Conservation (phyloP, 1,140 invertebrate genomes). For the Drosophila dunni region DNA sequence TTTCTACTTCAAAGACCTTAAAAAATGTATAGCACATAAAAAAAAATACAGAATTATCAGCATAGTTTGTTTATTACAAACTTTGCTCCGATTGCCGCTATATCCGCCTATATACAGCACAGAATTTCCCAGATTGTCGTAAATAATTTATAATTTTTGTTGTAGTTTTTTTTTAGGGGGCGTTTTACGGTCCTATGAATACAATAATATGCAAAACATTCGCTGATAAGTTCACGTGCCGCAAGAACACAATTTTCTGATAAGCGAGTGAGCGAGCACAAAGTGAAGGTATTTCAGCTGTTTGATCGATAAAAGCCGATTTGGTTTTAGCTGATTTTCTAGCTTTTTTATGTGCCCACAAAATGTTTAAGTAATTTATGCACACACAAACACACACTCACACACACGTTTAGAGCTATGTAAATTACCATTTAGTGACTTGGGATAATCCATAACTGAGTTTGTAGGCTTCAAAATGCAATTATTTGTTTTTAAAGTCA, state of each 20-base stretch:
- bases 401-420: constrained; percentile 8
- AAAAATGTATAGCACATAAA: neutral
- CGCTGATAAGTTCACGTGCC: constrained; percentile 10
- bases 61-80: neutral
- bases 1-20: no score
- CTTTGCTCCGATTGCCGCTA: neutral
- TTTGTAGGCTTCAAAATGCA: constrained; percentile 1
- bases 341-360: constrained; percentile 44
- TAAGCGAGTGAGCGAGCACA: constrained; percentile 17
- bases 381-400: constrained; percentile 24
- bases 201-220: constrained; percentile 7
- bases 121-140: constrained; percentile 8
- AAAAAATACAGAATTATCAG: neutral
- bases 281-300: constrained; percentile 41
- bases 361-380: constrained; percentile 65
- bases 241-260: constrained; percentile 18
- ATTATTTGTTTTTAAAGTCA: constrained; percentile 6
- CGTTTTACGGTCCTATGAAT: constrained; percentile 10
- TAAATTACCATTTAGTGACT: constrained; percentile 69
- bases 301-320: constrained; percentile 70
- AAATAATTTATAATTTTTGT: neutral
- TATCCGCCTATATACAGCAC: neutral
- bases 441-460: constrained; percentile 70
- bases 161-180: constrained; percentile 8
- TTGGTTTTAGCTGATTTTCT: constrained; percentile 2